A percentile compares a stretch with the other conserved stretches of the same genome.
Evolutionary conservation across 2,888 invertebrate species (phyloP).

Genomic region (Homarus gammarus): DNA sequence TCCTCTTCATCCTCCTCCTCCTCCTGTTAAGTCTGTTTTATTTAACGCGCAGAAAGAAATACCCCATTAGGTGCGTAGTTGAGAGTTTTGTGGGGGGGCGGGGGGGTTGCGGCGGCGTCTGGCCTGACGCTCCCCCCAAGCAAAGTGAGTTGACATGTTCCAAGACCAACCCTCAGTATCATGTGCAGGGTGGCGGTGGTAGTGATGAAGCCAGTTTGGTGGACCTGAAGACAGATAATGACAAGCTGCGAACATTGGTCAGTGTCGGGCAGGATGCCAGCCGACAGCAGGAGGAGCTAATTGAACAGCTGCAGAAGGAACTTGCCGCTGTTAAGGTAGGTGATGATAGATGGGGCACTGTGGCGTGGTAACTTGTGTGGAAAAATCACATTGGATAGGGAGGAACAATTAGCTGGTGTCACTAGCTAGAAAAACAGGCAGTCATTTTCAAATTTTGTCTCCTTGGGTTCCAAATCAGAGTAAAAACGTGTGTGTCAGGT

Average conservation of each 20-base stretch:
- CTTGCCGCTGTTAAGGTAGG: conserved; percentile 69
- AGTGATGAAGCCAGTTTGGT: conserved; percentile 50
- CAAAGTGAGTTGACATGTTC: conserved; percentile 55
- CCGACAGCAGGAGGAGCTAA: conserved; percentile 67
- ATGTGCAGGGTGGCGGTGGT: conserved; percentile 61
- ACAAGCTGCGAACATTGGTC: conserved; percentile 65
- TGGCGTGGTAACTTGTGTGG: background rate
- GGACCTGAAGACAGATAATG: conserved; percentile 61
- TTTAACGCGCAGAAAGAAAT: too few relatives aligned
- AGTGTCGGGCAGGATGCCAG: conserved; percentile 65
- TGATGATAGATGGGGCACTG: background rate
- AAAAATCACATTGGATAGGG: too few relatives aligned
- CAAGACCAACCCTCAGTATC: conserved; percentile 58
- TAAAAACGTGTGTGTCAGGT: too few relatives aligned
- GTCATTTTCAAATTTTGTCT: too few relatives aligned
- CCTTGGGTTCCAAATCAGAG: too few relatives aligned
- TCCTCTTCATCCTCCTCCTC: too few relatives aligned
- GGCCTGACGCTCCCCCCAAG: too few relatives aligned
- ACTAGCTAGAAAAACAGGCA: background rate
- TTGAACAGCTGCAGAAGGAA: conserved; percentile 66
- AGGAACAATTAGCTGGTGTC: background rate
- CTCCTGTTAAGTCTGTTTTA: too few relatives aligned
- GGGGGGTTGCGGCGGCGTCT: too few relatives aligned
- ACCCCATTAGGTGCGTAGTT: too few relatives aligned
- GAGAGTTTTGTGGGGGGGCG: too few relatives aligned